These are phyloP conservation scores for Halcyon smyrnensis DNA, from an alignment of 2,797 vertebrate genomes.

Conservation along the genomic window DNA sequence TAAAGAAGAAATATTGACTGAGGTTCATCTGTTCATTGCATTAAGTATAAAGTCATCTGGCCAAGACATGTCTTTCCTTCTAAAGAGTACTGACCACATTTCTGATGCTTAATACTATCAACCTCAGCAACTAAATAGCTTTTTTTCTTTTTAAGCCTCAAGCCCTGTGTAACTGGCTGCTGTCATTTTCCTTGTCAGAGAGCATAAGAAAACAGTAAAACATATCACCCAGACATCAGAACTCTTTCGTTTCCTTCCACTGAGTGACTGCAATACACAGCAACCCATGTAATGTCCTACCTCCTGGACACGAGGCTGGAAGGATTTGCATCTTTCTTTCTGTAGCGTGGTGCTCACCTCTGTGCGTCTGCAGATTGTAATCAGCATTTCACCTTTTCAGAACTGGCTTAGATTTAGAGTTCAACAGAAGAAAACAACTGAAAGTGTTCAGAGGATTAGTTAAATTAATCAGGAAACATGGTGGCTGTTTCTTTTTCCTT, in stretches of 20 bases:
- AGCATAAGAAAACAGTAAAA: not conserved
- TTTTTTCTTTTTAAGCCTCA: not conserved
- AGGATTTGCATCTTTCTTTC: accelerated
- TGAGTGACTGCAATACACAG: not conserved
- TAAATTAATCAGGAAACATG: not conserved
- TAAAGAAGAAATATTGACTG: not conserved
- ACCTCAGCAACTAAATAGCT: not conserved
- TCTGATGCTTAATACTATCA: not conserved
- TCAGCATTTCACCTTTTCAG: not conserved
- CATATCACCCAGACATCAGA: not conserved
- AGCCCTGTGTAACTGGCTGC: not conserved
- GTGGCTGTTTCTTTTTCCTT: not conserved
- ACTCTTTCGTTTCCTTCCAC: not conserved
- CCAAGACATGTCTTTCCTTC: not conserved
- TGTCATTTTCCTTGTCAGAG: not conserved
- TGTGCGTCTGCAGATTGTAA: not conserved
- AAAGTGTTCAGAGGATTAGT: not conserved
- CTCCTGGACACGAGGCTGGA: not conserved
- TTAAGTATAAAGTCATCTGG: not conserved
- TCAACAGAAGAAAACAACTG: not conserved
- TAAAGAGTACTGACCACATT: not conserved
- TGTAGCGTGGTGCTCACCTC: not conserved
- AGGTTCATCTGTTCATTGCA: not conserved
- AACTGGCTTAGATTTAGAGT: not conserved
- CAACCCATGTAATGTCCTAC: not conserved